Conservation (phyloP, 2,888 invertebrate species). For the Gymnoscelis rufifasciata region DNA sequence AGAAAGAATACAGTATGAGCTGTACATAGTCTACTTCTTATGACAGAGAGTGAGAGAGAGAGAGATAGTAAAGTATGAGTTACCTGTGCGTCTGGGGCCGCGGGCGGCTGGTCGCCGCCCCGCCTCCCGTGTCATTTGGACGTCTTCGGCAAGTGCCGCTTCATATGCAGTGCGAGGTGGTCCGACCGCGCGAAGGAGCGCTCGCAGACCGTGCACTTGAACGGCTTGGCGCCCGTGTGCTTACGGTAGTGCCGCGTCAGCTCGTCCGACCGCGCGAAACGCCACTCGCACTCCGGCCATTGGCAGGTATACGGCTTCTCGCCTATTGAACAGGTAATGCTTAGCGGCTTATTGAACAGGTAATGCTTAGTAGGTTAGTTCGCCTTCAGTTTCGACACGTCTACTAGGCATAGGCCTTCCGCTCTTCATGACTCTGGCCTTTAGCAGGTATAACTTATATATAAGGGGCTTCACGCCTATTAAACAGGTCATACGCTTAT, state of each 20-base stretch:
- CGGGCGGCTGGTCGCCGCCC: conserved; percentile 68
- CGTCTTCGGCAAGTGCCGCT: conserved; percentile 95
- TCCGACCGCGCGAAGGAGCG: conserved; percentile 96
- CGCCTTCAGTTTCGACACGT: no score
- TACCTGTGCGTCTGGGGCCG: conserved; percentile 60
- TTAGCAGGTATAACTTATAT: no score
- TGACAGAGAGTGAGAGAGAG: no score
- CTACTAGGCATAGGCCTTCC: no score
- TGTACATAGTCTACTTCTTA: no score
- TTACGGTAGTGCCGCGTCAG: conserved; percentile 97
- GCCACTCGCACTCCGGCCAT: conserved; percentile 99
- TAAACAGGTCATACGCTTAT: no score
- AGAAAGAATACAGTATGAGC: no score
- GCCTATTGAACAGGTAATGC: conserved; percentile 79
- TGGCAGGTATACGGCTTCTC: conserved; percentile 99
- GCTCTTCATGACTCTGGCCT: no score
- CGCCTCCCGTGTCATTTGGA: conserved; percentile 81
- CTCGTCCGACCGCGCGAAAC: conserved; percentile 97
- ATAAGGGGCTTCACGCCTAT: no score
- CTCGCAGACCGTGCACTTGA: conserved; percentile 97
- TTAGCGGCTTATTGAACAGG: neutral
- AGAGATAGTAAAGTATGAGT: neutral
- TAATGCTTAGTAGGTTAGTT: neutral
- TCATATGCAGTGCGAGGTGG: conserved; percentile 97
- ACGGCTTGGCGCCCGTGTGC: conserved; percentile 98